A percentile compares a stretch with the other conserved stretches of the same genome.
Conservation (phyloP, 2,888 invertebrate genomes). For the Dynastes maya region DNA sequence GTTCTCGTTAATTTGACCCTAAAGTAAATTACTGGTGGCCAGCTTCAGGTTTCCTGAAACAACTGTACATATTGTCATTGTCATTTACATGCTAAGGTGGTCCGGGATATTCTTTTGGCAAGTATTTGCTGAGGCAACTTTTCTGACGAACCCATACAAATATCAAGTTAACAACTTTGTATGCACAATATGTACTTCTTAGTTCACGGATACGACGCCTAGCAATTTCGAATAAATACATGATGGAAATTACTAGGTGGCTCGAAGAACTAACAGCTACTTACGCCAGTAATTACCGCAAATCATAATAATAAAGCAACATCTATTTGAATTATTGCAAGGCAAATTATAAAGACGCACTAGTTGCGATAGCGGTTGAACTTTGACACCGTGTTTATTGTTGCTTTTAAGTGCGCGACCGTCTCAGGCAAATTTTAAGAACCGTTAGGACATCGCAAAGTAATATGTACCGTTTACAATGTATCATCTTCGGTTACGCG, state of each 20-base stretch:
- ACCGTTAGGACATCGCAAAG: constrained; percentile 30
- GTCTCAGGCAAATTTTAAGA: constrained; percentile 24
- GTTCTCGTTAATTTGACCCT: no score
- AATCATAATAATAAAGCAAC: constrained; percentile 40
- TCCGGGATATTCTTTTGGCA: no score
- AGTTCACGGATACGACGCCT: not conserved
- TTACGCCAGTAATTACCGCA: constrained; percentile 32
- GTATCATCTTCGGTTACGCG: constrained; percentile 21
- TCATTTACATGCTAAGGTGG: no score
- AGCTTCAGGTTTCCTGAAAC: no score
- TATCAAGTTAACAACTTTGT: no score
- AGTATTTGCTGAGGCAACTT: no score
- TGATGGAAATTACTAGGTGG: constrained; percentile 4
- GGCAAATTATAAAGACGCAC: constrained; percentile 43
- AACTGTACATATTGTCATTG: no score
- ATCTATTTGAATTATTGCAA: constrained; percentile 36
- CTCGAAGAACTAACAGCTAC: constrained; percentile 15
- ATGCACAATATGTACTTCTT: no score
- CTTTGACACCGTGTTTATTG: constrained; percentile 33
- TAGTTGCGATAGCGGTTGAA: constrained; percentile 12
- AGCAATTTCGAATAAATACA: not conserved
- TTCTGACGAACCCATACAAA: no score
- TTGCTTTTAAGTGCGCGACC: not conserved
- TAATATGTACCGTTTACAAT: constrained; percentile 29
- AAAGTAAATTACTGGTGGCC: no score